These are phyloP conservation scores for Alentia gelatinosa DNA, from an alignment of 2,888 invertebrate genomes.

Conservation along the genomic window DNA sequence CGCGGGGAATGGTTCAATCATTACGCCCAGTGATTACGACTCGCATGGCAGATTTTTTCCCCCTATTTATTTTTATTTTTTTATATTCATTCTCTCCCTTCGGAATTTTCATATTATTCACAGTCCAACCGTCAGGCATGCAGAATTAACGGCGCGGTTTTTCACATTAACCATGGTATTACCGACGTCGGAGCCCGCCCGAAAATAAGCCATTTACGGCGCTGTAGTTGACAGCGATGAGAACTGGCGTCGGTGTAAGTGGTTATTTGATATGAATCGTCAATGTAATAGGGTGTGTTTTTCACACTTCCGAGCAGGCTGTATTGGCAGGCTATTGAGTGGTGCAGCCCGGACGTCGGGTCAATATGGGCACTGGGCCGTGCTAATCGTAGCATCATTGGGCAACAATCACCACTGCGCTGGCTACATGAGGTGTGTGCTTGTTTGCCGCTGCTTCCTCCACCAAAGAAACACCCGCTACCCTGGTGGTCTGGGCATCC, in stretches of 20 bases:
- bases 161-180: slow-evolving; percentile 34
- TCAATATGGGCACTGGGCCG: slow-evolving; percentile 27
- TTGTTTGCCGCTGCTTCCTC: not conserved
- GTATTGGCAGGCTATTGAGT: slow-evolving; percentile 23
- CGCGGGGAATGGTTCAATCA: not conserved
- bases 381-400: slow-evolving; percentile 18
- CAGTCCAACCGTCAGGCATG: not conserved
- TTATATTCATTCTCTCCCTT: not conserved
- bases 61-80: too few relatives aligned
- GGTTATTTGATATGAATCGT: slow-evolving; percentile 46
- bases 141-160: not conserved
- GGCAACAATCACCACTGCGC: slow-evolving; percentile 27
- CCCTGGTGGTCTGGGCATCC: not conserved
- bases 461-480: not conserved
- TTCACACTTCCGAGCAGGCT: slow-evolving; percentile 39
- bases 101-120: slow-evolving; percentile 38
- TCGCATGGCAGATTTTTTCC: not conserved
- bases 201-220: slow-evolving; percentile 35
- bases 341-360: not conserved
- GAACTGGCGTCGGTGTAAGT: slow-evolving; percentile 9
- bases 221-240: slow-evolving; percentile 1
- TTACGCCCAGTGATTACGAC: not conserved
- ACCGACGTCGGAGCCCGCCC: not conserved
- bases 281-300: slow-evolving; percentile 47
- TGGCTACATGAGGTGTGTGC: not conserved